phyloP scores from a whole-genome alignment of 2,113 vertebrate species.

The Jacana jacana region DNA sequence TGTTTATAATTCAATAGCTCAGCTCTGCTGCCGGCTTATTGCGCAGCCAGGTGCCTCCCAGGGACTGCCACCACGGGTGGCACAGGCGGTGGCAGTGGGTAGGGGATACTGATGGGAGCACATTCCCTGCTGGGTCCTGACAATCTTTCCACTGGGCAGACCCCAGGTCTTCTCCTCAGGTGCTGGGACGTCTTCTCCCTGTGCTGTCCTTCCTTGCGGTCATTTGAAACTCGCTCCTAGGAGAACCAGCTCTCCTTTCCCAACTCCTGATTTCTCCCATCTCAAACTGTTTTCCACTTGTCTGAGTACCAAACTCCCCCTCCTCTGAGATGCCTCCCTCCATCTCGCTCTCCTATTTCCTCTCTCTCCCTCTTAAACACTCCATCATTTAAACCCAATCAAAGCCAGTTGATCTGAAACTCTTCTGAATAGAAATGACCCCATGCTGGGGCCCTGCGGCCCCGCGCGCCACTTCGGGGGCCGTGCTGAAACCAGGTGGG shows the following conservation, averaged over 20 bases:
- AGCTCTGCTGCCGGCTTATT: not conserved
- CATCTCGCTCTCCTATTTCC: slow-evolving; percentile 1
- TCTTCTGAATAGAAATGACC: slow-evolving; percentile 57
- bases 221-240: not conserved
- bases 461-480: not conserved
- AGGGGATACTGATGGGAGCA: too few relatives aligned
- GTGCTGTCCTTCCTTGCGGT: not conserved
- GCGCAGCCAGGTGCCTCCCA: not conserved
- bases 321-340: not conserved
- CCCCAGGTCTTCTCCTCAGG: not conserved
- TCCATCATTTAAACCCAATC: slow-evolving; percentile 55
- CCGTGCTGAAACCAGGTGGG: not conserved
- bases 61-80: fast-evolving
- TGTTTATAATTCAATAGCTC: not conserved
- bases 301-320: not conserved
- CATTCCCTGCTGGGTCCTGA: not conserved
- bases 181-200: not conserved
- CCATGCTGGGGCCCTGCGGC: not conserved
- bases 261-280: not conserved
- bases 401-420: slow-evolving; percentile 56
- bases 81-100: fast-evolving
- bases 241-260: not conserved
- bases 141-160: not conserved
- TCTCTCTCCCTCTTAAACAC: slow-evolving; percentile 45
- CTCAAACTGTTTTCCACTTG: slow-evolving; percentile 21